Evolutionary conservation across 92 coral and sea anemone species (phyloP).

Genomic region (Nematostella vectensis): DNA sequence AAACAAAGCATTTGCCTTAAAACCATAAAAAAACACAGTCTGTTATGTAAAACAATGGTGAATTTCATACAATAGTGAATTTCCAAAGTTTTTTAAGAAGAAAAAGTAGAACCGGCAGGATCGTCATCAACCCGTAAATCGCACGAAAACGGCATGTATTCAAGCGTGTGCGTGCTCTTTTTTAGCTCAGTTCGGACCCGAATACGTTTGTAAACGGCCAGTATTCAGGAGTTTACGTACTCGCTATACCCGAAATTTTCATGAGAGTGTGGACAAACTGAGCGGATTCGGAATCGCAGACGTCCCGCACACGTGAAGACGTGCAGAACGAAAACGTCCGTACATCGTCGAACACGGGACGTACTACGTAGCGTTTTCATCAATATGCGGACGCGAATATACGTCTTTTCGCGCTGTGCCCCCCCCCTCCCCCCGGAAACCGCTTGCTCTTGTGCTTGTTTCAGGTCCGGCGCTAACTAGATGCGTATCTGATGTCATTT

Average conservation of each 20-base stretch:
- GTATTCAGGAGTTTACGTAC: background rate
- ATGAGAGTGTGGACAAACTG: background rate
- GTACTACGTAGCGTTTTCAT: conserved; percentile 1
- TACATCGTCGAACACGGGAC: background rate
- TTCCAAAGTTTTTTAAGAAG: no score
- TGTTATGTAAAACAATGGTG: no score
- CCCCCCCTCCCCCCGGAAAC: no score
- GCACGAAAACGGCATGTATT: background rate
- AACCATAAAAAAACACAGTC: no score
- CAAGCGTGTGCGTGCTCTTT: background rate
- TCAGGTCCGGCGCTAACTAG: no score
- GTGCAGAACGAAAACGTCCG: background rate
- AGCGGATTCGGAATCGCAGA: background rate
- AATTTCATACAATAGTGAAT: background rate
- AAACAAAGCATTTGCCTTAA: no score
- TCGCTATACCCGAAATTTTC: background rate
- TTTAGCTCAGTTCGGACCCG: background rate
- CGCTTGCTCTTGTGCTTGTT: no score
- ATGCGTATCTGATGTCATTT: no score
- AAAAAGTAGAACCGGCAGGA: background rate
- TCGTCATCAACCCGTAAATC: background rate
- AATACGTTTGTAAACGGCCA: background rate
- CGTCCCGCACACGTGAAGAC: background rate
- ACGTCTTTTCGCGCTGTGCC: conserved; percentile 5
- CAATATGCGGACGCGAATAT: conserved; percentile 3